Evolutionary conservation across 2,113 vertebrate genomes (phyloP).

Genomic region (Chionis minor): DNA sequence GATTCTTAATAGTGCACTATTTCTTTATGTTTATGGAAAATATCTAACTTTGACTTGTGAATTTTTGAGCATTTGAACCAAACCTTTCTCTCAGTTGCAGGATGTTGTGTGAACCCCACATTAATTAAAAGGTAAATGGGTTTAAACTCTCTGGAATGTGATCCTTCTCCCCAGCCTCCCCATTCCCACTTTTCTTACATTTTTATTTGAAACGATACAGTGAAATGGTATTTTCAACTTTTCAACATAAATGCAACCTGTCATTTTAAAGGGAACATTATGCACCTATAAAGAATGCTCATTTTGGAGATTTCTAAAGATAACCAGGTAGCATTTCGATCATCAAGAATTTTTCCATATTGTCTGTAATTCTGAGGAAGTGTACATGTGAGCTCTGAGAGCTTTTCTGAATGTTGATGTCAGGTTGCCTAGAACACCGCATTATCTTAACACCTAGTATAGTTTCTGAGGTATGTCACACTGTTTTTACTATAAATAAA

Average conservation of each 20-base stretch:
- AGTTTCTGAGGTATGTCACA: not conserved
- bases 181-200: not conserved
- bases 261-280: not conserved
- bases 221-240: not conserved
- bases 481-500: not conserved
- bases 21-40: not conserved
- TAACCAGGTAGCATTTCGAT: not conserved
- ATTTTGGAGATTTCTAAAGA: not conserved
- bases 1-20: not conserved
- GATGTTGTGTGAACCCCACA: not conserved
- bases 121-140: not conserved
- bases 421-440: not conserved
- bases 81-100: not conserved
- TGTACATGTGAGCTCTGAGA: not conserved
- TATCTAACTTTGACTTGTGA: not conserved
- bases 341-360: not conserved
- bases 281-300: not conserved
- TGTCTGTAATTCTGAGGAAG: not conserved
- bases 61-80: not conserved
- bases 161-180: not conserved
- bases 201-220: not conserved
- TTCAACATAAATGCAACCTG: not conserved
- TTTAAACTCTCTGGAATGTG: not conserved
- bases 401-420: not conserved
- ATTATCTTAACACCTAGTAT: not conserved